Conservation (phyloP, 2,888 invertebrate species). For the Tinea pellionella region DNA sequence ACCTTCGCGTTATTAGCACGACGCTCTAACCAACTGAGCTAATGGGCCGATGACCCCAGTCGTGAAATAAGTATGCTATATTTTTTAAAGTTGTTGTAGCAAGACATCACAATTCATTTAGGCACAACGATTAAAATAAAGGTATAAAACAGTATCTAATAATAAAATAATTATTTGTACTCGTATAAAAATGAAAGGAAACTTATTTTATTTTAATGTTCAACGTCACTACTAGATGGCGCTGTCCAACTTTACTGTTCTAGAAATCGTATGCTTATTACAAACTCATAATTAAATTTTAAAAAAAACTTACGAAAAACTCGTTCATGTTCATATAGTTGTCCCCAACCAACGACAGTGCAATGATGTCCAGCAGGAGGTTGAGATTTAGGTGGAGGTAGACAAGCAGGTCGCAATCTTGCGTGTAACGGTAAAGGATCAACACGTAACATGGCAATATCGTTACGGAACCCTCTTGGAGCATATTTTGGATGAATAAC, state of each 20-base stretch:
- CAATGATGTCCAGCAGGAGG: conserved; percentile 76
- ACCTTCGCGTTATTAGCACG: no score
- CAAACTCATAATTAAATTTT: no score
- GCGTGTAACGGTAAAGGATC: conserved; percentile 68
- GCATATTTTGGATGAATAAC: conserved; percentile 80
- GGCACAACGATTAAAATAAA: no score
- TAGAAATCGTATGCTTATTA: background rate
- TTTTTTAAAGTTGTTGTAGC: no score
- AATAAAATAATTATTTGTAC: no score
- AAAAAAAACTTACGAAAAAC: conserved; percentile 78
- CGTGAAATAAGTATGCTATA: no score
- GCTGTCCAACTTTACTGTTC: background rate
- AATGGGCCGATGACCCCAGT: background rate
- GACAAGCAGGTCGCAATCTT: conserved; percentile 54
- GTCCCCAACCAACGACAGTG: conserved; percentile 86
- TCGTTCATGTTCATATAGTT: conserved; percentile 80
- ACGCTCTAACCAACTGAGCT: no score
- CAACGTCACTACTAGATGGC: background rate
- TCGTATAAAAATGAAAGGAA: background rate
- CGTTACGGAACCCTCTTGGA: conserved; percentile 82
- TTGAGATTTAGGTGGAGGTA: conserved; percentile 69
- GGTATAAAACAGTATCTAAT: no score
- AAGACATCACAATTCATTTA: no score
- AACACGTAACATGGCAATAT: conserved; percentile 77
- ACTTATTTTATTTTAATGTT: background rate